These are phyloP conservation scores for Ochropleura leucogaster DNA, from an alignment of 2,888 invertebrate species.

Conservation along the genomic window DNA sequence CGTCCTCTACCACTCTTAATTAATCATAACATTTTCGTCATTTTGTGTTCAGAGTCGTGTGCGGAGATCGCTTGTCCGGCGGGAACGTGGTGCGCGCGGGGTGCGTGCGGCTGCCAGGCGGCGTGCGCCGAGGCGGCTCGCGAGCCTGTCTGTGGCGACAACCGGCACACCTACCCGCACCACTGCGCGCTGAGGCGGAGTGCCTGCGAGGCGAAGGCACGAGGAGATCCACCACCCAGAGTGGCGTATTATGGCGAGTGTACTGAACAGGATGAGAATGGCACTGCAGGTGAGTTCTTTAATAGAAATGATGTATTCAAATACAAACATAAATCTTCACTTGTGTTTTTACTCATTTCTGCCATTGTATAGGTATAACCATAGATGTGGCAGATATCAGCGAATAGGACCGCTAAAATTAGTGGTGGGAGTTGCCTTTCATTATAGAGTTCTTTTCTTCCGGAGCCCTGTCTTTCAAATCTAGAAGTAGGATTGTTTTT, in stretches of 20 bases:
- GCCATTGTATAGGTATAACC: too few species aligned
- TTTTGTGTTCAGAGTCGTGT: slow-evolving; percentile 92
- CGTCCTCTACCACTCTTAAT: background rate
- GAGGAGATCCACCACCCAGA: slow-evolving; percentile 89
- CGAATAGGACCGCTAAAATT: background rate
- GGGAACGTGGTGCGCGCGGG: slow-evolving; percentile 95
- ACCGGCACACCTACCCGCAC: slow-evolving; percentile 94
- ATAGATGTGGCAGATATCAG: background rate
- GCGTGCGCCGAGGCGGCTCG: slow-evolving; percentile 92
- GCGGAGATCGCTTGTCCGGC: slow-evolving; percentile 94
- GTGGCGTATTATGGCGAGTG: slow-evolving; percentile 95
- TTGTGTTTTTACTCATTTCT: background rate
- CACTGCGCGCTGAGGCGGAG: slow-evolving; percentile 95
- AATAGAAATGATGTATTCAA: background rate
- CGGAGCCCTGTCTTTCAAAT: background rate
- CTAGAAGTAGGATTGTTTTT: background rate
- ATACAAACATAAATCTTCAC: background rate
- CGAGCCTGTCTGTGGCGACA: slow-evolving; percentile 95
- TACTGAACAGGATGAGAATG: slow-evolving; percentile 92
- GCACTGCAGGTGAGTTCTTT: slow-evolving; percentile 72
- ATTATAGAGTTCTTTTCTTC: background rate
- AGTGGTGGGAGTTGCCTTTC: background rate
- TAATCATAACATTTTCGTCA: background rate
- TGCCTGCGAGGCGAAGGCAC: slow-evolving; percentile 92
- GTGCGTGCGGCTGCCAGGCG: slow-evolving; percentile 95